Base-by-base conservation (phyloP, 2,888 invertebrate species). In the Drosophila quinaria region DNA sequence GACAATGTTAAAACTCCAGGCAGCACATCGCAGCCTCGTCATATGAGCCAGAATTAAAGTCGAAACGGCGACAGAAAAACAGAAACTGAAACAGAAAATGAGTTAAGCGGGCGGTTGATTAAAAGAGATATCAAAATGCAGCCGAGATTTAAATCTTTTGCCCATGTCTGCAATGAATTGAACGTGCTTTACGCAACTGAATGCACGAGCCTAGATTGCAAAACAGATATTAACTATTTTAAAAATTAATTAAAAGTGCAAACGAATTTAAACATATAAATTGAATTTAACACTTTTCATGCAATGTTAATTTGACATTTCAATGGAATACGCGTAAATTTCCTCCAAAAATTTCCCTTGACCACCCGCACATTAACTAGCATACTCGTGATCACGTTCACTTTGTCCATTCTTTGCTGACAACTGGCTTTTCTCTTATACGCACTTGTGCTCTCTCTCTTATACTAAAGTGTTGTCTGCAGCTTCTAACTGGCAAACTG, bases 401-500 rank as follows among this genome's bases (percentile, higher is more conserved):
- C 3, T 47, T 25, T 25, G n/a, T 17, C 31, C 39, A 31, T 29
- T 17, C 11, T 39, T 49, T 25, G 17, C 29, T 56, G 25, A 25
- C 25, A 47, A 19, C 44, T 31, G 25, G 22, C 39, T 25, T 5
- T 6, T 10, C 50, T 61, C 47, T 58, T 46, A 52, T 56, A 56
- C 80, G 61, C 69, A 54, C 39, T 41, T 13, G 22, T 15, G 29
- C 54, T 17, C 44, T 17, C n/a, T n/a, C 78, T 80, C 79, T 70
- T 72, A 73, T 68, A 83, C 33, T 10, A 6, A 33, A 54, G 46
- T 63, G 58, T 62, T 81, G 52, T 66, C 49, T 68, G 62, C 86
- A 78, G 86, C 88, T 73, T 87, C 79, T 87, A 75, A 81, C 70
- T 81, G 82, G 55, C 58, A 81, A 80, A 64, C 66, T 73, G 69